A percentile compares a stretch with the other conserved stretches of the same genome.
These are phyloP conservation scores for Chlorodrepanis virens DNA, from an alignment of 2,113 vertebrate genomes.

Conservation along the genomic window DNA sequence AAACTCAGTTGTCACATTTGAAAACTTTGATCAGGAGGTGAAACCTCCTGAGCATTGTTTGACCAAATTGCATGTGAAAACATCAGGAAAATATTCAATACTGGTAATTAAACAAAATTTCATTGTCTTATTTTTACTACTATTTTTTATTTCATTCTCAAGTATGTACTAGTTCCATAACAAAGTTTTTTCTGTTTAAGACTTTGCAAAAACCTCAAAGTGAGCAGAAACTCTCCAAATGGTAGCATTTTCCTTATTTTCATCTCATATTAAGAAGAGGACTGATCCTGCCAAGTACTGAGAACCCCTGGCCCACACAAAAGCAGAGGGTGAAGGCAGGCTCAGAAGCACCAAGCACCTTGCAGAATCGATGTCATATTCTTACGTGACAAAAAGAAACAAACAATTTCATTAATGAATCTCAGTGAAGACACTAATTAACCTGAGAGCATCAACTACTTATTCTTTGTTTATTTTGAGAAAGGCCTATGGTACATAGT, in stretches of 20 bases:
- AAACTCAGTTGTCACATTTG: not conserved
- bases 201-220: constrained; percentile 32
- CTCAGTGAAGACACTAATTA: constrained; percentile 48
- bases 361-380: constrained; percentile 26
- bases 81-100: not conserved
- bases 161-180: not conserved
- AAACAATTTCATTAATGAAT: constrained; percentile 44
- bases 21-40: not conserved
- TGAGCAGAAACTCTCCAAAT: not conserved
- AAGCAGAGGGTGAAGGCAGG: not conserved
- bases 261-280: constrained; percentile 34
- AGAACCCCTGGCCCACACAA: not conserved
- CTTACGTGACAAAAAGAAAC: constrained; percentile 45
- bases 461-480: constrained; percentile 20
- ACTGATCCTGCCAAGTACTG: not conserved
- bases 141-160: not conserved
- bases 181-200: not conserved
- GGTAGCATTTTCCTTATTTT: constrained; percentile 50
- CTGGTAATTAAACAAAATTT: not conserved
- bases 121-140: not conserved
- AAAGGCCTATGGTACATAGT: not conserved
- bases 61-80: not conserved
- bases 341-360: not conserved
- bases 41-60: not conserved
- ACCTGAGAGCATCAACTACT: constrained; percentile 19